Evolutionary conservation across 2,113 vertebrate genomes (phyloP).

Genomic region (Perognathus longimembris): DNA sequence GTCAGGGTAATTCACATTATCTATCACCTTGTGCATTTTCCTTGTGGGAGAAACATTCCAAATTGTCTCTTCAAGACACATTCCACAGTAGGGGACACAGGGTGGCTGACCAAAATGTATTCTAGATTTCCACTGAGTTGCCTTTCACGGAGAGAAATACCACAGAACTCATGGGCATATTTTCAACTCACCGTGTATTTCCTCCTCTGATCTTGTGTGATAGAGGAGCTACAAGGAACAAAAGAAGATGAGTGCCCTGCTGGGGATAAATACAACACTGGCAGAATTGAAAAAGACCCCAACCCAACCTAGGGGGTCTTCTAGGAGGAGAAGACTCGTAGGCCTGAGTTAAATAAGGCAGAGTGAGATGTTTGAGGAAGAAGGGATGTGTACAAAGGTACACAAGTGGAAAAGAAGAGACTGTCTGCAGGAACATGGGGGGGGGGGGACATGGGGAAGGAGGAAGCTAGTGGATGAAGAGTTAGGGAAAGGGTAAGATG

Average conservation of each 20-base stretch:
- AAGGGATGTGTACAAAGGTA: background rate
- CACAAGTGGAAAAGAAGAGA: too few relatives aligned
- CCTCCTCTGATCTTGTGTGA: background rate
- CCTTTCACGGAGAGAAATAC: background rate
- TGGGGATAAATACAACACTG: background rate
- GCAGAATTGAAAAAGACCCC: background rate
- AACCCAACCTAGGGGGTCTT: background rate
- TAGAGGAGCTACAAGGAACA: background rate
- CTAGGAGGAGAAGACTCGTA: background rate
- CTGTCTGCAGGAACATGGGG: too few relatives aligned
- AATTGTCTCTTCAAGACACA: background rate
- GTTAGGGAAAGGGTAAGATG: too few relatives aligned
- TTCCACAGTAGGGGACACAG: background rate
- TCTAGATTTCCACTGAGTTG: background rate
- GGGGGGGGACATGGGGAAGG: too few relatives aligned
- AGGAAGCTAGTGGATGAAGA: background rate
- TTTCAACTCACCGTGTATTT: background rate
- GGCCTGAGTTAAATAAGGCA: background rate
- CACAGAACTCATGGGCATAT: background rate
- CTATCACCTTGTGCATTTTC: background rate
- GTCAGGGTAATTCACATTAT: too few relatives aligned
- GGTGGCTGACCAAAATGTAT: too few relatives aligned
- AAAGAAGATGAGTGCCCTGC: background rate
- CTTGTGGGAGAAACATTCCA: background rate
- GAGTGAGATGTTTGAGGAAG: background rate